A percentile compares a stretch with the other conserved stretches of the same genome.
phyloP scores from a whole-genome alignment of 1,140 invertebrate species.

The Camponotus vicinus region DNA sequence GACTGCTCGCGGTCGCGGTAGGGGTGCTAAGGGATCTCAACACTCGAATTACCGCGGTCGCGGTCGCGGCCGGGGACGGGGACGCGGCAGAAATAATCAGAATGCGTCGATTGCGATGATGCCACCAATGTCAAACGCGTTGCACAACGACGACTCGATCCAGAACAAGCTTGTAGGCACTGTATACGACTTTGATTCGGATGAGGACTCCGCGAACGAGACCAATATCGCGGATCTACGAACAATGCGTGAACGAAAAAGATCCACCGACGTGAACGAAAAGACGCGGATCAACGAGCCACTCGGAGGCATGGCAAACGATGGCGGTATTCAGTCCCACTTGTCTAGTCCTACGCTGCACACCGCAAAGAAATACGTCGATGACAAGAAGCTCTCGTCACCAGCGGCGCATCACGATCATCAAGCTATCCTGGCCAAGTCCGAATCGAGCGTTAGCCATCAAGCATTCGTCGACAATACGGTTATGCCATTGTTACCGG shows the following conservation, averaged over 20 bases:
- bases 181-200: slow-evolving; percentile 95
- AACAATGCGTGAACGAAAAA: slow-evolving; percentile 92
- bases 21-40: slow-evolving; percentile 86
- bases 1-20: slow-evolving; percentile 77
- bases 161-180: slow-evolving; percentile 94
- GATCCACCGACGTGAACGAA: slow-evolving; percentile 91
- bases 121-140: slow-evolving; percentile 78
- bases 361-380: slow-evolving; percentile 74
- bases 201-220: slow-evolving; percentile 92
- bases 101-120: slow-evolving; percentile 77
- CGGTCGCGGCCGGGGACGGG: slow-evolving; percentile 90
- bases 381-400: slow-evolving; percentile 80
- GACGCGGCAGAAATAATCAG: slow-evolving; percentile 85
- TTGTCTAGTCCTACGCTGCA: slow-evolving; percentile 75
- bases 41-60: slow-evolving; percentile 83
- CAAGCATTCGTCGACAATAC: slow-evolving; percentile 86
- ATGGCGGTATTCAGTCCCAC: slow-evolving; percentile 85
- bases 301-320: slow-evolving; percentile 78
- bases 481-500: slow-evolving; percentile 91
- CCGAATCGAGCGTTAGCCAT: slow-evolving; percentile 70
- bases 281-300: slow-evolving; percentile 74
- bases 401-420: slow-evolving; percentile 51
- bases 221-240: slow-evolving; percentile 92
- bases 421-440: slow-evolving; percentile 77
- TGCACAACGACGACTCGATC: slow-evolving; percentile 87